Conservation (phyloP, 2,888 invertebrate genomes). For the Cryptocephalus primarius region DNA sequence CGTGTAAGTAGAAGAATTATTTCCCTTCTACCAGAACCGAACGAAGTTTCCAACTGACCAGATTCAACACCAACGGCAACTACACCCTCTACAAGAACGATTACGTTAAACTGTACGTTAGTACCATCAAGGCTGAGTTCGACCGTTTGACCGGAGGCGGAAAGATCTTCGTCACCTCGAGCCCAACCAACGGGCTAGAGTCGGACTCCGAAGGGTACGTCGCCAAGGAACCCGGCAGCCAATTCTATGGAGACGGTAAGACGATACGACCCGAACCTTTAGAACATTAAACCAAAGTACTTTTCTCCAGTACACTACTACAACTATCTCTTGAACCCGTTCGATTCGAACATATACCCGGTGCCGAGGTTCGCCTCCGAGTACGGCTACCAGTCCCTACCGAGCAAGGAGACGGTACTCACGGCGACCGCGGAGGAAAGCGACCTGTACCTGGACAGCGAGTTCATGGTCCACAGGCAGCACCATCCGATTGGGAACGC, state of each 20-base stretch:
- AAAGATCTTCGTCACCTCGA: constrained; percentile 65
- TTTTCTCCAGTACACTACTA: constrained; percentile 68
- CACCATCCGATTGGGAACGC: constrained; percentile 69
- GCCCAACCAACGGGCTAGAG: constrained; percentile 79
- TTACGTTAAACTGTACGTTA: constrained; percentile 73
- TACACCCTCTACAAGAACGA: constrained; percentile 43
- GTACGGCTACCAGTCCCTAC: constrained; percentile 89
- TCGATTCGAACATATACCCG: constrained; percentile 68
- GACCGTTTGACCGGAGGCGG: constrained; percentile 49
- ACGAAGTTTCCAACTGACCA: constrained; percentile 6
- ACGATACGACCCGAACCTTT: constrained; percentile 6
- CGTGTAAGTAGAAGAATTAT: constrained; percentile 47
- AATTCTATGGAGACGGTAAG: constrained; percentile 75
- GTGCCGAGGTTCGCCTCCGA: constrained; percentile 86
- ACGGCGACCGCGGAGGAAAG: constrained; percentile 42
- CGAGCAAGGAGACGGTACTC: constrained; percentile 57
- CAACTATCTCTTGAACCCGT: constrained; percentile 70
- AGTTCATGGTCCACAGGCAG: constrained; percentile 68
- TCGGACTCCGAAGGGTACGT: constrained; percentile 67
- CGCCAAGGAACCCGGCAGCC: constrained; percentile 64
- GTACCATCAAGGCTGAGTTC: constrained; percentile 58
- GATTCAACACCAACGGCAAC: constrained; percentile 38
- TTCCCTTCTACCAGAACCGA: too few species aligned
- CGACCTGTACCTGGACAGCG: constrained; percentile 45
- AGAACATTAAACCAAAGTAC: background rate